Evolutionary conservation across 2,113 vertebrate species (phyloP).

Genomic region (Xiphophorus couchianus): DNA sequence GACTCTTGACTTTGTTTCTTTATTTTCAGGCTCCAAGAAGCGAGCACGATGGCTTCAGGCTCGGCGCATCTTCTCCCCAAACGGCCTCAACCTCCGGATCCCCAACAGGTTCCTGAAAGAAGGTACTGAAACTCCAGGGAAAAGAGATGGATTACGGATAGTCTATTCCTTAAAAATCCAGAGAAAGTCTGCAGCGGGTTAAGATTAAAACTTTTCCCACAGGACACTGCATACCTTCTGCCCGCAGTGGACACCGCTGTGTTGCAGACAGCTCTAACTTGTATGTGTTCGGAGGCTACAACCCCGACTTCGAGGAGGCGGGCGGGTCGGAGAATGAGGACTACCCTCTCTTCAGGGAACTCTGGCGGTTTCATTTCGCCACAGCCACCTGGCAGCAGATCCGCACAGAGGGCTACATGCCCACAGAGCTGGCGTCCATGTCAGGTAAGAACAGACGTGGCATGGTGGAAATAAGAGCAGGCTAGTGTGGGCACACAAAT

Average conservation of each 20-base stretch:
- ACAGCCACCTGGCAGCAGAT: conserved; percentile 95
- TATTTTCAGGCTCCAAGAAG: conserved; percentile 80
- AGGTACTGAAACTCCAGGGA: conserved; percentile 63
- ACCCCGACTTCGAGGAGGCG: conserved; percentile 95
- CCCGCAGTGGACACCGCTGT: conserved; percentile 95
- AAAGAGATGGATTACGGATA: background rate
- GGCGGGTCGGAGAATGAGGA: conserved; percentile 94
- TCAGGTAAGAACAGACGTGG: conserved; percentile 81
- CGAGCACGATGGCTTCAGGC: conserved; percentile 83
- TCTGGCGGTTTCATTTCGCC: conserved; percentile 98
- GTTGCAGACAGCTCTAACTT: conserved; percentile 92
- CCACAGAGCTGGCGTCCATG: conserved; percentile 96
- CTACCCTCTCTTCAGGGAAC: conserved; percentile 95
- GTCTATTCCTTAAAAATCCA: no score
- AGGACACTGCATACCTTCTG: conserved; percentile 91
- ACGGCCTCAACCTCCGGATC: conserved; percentile 84
- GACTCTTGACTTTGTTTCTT: background rate
- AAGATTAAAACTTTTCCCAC: background rate
- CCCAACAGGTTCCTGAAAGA: conserved; percentile 86
- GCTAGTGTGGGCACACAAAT: background rate
- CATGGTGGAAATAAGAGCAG: background rate
- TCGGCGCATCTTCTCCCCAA: conserved; percentile 84
- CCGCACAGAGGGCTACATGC: conserved; percentile 96
- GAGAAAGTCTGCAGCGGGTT: background rate
- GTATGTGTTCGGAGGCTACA: conserved; percentile 97